Percentiles rank a stretch among this genome's conserved stretches.
Evolutionary conservation across 2,888 invertebrate genomes (phyloP).

Genomic region (Stenolophus ochropezus): DNA sequence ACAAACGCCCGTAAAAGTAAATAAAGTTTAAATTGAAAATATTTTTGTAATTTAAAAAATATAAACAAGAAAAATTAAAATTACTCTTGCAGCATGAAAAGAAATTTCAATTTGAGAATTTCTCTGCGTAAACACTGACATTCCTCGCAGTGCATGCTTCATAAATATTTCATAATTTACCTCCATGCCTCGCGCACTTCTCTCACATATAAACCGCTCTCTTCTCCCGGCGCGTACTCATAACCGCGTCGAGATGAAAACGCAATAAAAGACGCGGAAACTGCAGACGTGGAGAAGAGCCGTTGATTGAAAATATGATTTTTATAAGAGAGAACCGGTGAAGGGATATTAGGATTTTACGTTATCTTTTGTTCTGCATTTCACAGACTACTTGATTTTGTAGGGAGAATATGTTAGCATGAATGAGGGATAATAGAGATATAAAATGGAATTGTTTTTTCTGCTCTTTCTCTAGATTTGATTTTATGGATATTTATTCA

Average conservation of each 20-base stretch:
- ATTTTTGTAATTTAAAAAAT: not conserved
- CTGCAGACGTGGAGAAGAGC: not conserved
- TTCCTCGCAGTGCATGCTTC: constrained; percentile 4
- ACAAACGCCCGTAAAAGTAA: not conserved
- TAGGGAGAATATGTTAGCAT: not conserved
- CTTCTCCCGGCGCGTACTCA: not conserved
- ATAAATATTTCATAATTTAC: constrained; percentile 43
- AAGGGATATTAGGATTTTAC: constrained; percentile 5
- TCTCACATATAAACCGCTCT: constrained; percentile 8
- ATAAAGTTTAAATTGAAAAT: constrained; percentile 1
- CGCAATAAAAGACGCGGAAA: constrained; percentile 12
- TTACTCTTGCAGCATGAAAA: not conserved
- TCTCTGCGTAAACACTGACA: constrained; percentile 38
- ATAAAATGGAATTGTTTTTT: constrained; percentile 25
- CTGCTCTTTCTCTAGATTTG: not conserved
- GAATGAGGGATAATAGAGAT: not conserved
- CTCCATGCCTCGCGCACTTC: constrained; percentile 14
- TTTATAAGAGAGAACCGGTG: constrained; percentile 2
- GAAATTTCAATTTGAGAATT: constrained; percentile 28
- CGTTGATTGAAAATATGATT: constrained; percentile 44
- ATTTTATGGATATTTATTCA: constrained; percentile 14
- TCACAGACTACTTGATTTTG: constrained; percentile 25
- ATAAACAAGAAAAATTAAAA: constrained; percentile 23
- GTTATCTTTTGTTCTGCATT: constrained; percentile 33
- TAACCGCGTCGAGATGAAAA: constrained; percentile 6